phyloP scores from a whole-genome alignment of 2,797 vertebrate species.

The Epinephelus malabaricus region DNA sequence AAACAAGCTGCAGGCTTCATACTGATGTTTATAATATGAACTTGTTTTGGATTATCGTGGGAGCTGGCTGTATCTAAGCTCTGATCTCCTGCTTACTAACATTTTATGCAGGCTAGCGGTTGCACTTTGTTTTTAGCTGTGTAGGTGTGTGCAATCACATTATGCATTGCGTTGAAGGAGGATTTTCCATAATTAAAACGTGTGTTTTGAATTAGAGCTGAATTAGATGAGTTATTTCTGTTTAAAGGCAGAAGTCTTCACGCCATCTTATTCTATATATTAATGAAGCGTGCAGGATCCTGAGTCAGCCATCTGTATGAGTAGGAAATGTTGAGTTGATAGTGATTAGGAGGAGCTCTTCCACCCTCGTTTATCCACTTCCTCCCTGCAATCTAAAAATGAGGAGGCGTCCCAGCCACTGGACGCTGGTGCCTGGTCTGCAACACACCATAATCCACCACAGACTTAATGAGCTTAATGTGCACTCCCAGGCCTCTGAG shows the following conservation, averaged over 20 bases:
- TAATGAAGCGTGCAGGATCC: background rate
- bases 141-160: background rate
- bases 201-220: background rate
- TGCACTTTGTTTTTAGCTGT: conserved; percentile 17
- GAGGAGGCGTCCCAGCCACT: conserved; percentile 65
- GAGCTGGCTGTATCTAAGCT: background rate
- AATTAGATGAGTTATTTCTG: conserved; percentile 10
- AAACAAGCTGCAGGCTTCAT: conserved; percentile 51
- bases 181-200: conserved; percentile 2
- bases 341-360: conserved; percentile 28
- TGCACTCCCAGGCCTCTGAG: conserved; percentile 78
- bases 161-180: background rate
- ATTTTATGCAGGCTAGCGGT: background rate
- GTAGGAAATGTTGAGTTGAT: conserved; percentile 7
- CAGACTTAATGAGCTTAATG: conserved; percentile 85
- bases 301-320: conserved; percentile 19
- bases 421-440: conserved; percentile 64
- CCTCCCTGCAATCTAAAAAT: conserved; percentile 58
- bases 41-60: conserved; percentile 38
- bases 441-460: conserved; percentile 77
- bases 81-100: background rate
- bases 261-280: background rate
- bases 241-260: background rate
- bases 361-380: conserved; percentile 49
- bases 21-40: conserved; percentile 55